Conservation (phyloP, 2,797 vertebrate genomes). For the Acanthopagrus latus region DNA sequence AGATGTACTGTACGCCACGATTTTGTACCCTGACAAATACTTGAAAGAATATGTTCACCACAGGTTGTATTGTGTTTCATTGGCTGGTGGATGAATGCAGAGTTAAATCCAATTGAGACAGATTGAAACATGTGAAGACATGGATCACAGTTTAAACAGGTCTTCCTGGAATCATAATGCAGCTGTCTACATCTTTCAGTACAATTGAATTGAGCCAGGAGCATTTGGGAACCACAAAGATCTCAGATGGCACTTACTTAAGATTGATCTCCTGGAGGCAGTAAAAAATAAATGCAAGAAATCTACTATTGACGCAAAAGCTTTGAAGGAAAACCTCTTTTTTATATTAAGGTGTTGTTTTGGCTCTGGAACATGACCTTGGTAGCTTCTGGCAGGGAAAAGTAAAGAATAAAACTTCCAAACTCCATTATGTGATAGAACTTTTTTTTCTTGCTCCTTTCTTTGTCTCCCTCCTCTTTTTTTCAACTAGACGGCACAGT, state of each 20-base stretch:
- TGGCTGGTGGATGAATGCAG: constrained; percentile 58
- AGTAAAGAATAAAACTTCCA: constrained; percentile 79
- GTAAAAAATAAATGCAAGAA: constrained; percentile 66
- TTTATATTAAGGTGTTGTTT: constrained; percentile 59
- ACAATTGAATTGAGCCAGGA: constrained; percentile 71
- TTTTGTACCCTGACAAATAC: not conserved
- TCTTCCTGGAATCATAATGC: constrained; percentile 73
- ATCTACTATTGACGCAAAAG: constrained; percentile 61
- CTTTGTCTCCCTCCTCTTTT: constrained; percentile 66
- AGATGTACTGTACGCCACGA: not conserved
- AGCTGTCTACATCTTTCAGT: constrained; percentile 59
- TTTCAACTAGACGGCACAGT: constrained; percentile 79
- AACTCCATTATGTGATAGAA: constrained; percentile 82
- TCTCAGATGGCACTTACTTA: constrained; percentile 69
- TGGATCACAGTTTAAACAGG: constrained; percentile 65
- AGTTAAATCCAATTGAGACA: constrained; percentile 65
- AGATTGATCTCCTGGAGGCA: constrained; percentile 72
- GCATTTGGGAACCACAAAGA: constrained; percentile 70
- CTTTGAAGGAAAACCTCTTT: constrained; percentile 47
- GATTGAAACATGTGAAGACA: constrained; percentile 67
- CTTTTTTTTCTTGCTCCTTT: constrained; percentile 56
- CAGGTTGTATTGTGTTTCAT: constrained; percentile 48
- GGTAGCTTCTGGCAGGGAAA: constrained; percentile 69
- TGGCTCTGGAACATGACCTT: constrained; percentile 81
- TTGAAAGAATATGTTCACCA: constrained; percentile 52